Conservation (phyloP, 2,113 vertebrate species). For the Elgaria multicarinata region DNA sequence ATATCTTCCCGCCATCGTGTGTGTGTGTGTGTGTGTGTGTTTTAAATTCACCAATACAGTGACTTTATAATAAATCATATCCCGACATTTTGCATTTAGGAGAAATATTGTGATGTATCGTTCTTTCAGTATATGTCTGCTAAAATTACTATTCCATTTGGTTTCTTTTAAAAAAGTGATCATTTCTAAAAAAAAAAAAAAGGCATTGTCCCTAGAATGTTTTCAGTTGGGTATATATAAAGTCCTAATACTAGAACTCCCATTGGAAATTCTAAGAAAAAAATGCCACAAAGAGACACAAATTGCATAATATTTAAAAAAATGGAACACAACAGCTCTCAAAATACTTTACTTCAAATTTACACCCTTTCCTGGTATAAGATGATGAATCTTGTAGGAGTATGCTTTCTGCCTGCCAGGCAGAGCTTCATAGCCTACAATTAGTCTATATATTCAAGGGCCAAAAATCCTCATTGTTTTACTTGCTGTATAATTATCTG, state of each 20-base stretch:
- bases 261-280: conserved; percentile 51
- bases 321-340: conserved; percentile 79
- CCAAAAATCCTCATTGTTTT: conserved; percentile 83
- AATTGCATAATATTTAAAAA: conserved; percentile 22
- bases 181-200: conserved; percentile 9
- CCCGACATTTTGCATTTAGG: conserved; percentile 55
- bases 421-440: conserved; percentile 79
- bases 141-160: conserved; percentile 52
- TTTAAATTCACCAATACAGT: conserved; percentile 26
- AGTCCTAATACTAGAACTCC: conserved; percentile 59
- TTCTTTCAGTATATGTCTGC: conserved; percentile 49
- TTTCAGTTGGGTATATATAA: conserved; percentile 52
- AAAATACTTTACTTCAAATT: conserved; percentile 79
- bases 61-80: conserved; percentile 54
- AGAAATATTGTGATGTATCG: conserved; percentile 8
- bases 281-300: conserved; percentile 46
- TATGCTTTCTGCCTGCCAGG: conserved; percentile 79
- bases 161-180: neutral
- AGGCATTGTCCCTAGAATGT: conserved; percentile 58
- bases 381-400: conserved; percentile 74
- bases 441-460: conserved; percentile 82
- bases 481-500: conserved; percentile 84
- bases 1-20: conserved; percentile 8
- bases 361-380: conserved; percentile 72
- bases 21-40: neutral